Evolutionary conservation across 2,888 invertebrate genomes (phyloP).

Genomic region (Seira sanloemensis): DNA sequence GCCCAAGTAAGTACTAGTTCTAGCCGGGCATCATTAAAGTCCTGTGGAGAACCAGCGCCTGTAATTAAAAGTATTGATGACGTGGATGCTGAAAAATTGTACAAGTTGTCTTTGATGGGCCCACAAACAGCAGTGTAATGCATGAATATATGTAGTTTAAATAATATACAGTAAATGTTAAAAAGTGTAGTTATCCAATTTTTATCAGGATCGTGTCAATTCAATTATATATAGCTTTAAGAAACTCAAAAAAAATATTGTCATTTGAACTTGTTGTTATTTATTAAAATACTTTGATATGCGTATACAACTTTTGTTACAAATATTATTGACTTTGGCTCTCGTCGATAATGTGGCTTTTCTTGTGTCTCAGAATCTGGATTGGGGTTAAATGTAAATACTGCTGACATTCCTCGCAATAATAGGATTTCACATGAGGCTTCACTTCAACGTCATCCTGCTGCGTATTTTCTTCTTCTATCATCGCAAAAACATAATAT

Average conservation of each 20-base stretch:
- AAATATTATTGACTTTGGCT: too few relatives aligned
- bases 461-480: conserved; percentile 67
- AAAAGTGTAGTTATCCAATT: too few relatives aligned
- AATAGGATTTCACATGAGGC: conserved; percentile 81
- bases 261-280: not conserved
- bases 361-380: conserved; percentile 91
- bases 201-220: too few relatives aligned
- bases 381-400: conserved; percentile 85
- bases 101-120: conserved; percentile 27
- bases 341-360: conserved; percentile 77
- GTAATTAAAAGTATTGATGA: conserved; percentile 39
- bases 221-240: not conserved
- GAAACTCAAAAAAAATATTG: not conserved
- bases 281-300: too few relatives aligned
- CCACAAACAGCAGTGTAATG: conserved; percentile 50
- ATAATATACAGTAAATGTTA: too few relatives aligned
- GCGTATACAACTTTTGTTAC: too few relatives aligned
- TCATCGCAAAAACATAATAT: conserved; percentile 20
- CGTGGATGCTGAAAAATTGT: conserved; percentile 40
- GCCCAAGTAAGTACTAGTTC: not conserved
- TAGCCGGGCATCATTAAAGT: conserved; percentile 39
- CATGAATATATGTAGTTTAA: too few relatives aligned
- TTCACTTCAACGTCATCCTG: conserved; percentile 75
- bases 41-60: conserved; percentile 9
- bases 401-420: conserved; percentile 84